Percentiles rank a stretch among this genome's conserved stretches.
Conservation (phyloP, 2,113 vertebrate species). For the Psilopsiagon aymara region DNA sequence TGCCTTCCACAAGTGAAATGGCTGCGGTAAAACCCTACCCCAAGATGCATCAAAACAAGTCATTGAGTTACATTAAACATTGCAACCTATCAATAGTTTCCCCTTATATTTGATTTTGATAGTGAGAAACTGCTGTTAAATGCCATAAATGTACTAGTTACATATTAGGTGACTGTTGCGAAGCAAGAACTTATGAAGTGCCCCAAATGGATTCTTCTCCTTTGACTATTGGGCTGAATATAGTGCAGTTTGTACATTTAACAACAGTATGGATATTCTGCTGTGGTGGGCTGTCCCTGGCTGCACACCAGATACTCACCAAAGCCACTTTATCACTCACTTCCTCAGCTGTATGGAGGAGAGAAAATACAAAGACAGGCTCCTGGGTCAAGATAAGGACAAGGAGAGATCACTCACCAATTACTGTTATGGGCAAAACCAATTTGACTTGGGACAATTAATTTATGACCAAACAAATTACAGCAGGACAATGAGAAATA, state of each 20-base stretch:
- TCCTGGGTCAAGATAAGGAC: background rate
- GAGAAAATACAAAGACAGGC: background rate
- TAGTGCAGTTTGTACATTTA: constrained; percentile 40
- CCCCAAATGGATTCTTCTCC: background rate
- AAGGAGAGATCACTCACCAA: too few species aligned
- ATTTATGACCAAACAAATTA: background rate
- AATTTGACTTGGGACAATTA: background rate
- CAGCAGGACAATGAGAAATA: background rate
- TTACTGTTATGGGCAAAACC: background rate
- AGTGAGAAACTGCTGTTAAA: background rate
- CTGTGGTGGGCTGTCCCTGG: background rate
- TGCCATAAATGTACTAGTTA: background rate
- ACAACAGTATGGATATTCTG: constrained; percentile 53
- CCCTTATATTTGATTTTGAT: background rate
- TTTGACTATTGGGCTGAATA: constrained; percentile 27
- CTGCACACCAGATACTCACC: background rate
- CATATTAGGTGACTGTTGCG: background rate
- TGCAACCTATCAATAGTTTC: background rate
- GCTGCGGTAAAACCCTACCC: background rate
- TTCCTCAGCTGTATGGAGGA: background rate
- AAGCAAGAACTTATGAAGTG: background rate
- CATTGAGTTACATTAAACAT: background rate
- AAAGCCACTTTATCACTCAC: background rate
- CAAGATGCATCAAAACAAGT: background rate
- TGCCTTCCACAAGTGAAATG: background rate